Base-by-base conservation (phyloP, 2,888 invertebrate genomes). In the Leucoma salicis region DNA sequence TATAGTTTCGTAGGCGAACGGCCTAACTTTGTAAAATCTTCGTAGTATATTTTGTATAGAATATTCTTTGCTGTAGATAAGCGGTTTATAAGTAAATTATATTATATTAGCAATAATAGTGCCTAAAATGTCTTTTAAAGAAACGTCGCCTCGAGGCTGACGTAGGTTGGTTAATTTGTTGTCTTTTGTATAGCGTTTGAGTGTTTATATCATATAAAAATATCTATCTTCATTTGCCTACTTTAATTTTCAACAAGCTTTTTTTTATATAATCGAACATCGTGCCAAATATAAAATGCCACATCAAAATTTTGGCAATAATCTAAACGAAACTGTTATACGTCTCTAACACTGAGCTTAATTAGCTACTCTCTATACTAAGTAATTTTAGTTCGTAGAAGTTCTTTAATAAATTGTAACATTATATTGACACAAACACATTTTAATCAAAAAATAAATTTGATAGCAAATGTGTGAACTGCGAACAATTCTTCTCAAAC, bases 101-200 rank as follows among this genome's bases (percentile, higher is more conserved):
- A 84, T 85, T 82, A 79, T 84, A 77, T 78, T 88, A 88, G 88
- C 87, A 88, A 88, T 88, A 88, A 79, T 87, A 88, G 88, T 88
- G 88, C 88, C 88, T 88, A 81, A 69, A 77, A 78, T 68, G 73
- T 88, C 86, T 88, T 87, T 71, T 73, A 84, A 88, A 88, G 87
- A 87, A 77, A 78, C 69, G 67, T 66, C 66, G 69, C 73, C 72
- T 53, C 31, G 54, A 57, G 57, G 71, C 69, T 70, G 76, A 74
- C 63, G 49, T 70, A 67, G 63, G 74, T 82, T 82, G 76, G 69
- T 82, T 82, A 76, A 75, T 84, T 82, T 80, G 81, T 85, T 87
- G 79, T 66, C 78, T 80, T 82, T 70, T 78, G 74, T 74, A 65
- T 57, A 59, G 78, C 78, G 79, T 86, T 84, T 76, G 84, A 78